Percentiles rank a stretch among this genome's conserved stretches.
Conservation (phyloP, 2,113 vertebrate species). For the Glaucomys volans region DNA sequence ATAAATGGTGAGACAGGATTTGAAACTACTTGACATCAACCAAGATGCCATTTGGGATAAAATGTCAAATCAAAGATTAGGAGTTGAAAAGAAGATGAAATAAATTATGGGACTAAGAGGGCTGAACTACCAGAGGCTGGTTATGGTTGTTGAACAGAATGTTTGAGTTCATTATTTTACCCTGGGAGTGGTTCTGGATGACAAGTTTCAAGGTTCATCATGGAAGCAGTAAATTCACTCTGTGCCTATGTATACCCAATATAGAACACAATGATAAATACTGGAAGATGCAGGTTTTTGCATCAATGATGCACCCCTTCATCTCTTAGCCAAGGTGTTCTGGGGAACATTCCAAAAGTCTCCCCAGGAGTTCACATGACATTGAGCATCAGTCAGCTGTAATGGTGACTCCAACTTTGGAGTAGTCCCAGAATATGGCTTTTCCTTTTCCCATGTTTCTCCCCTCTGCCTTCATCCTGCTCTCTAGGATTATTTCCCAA, state of each 20-base stretch:
- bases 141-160: background rate
- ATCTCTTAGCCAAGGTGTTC: background rate
- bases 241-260: background rate
- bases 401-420: background rate
- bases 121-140: background rate
- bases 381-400: background rate
- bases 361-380: background rate
- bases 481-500: background rate
- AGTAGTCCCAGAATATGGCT: accelerated
- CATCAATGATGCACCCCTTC: background rate
- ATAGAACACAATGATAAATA: background rate
- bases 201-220: background rate
- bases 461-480: background rate
- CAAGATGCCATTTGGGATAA: background rate
- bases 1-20: background rate
- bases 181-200: background rate
- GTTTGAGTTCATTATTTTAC: background rate
- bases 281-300: background rate
- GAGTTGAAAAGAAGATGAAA: background rate
- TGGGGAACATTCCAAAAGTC: background rate
- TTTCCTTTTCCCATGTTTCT: background rate
- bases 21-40: background rate
- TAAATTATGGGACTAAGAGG: background rate
- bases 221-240: background rate
- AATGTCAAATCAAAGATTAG: background rate